A percentile compares a stretch with the other conserved stretches of the same genome.
Conservation (phyloP, 1,140 invertebrate species). For the Drosophila lacteicornis region DNA sequence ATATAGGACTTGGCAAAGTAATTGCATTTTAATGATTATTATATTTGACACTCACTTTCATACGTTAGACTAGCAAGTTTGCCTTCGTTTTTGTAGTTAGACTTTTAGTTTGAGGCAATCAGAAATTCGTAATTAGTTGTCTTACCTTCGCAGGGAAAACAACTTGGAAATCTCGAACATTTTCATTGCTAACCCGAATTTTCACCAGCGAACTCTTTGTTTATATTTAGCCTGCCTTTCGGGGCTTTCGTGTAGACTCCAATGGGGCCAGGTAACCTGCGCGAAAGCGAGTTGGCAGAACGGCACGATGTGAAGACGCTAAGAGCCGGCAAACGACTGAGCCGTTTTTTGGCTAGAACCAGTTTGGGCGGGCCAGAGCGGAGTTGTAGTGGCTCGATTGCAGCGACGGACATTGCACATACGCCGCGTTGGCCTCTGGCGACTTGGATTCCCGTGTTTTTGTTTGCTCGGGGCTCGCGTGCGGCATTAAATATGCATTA, state of each 20-base stretch:
- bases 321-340: constrained; percentile 72
- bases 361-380: constrained; percentile 33
- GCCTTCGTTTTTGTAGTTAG: neutral
- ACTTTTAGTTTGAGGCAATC: neutral
- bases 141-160: constrained; percentile 80
- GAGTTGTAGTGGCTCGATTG: constrained; percentile 44
- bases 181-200: constrained; percentile 54
- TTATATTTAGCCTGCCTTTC: constrained; percentile 17
- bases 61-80: neutral
- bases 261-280: constrained; percentile 10
- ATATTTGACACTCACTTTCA: neutral
- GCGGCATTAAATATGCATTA: constrained; percentile 75
- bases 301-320: constrained; percentile 63
- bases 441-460: constrained; percentile 28
- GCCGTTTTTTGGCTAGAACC: constrained; percentile 30
- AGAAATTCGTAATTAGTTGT: neutral
- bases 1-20: neutral
- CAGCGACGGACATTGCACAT: constrained; percentile 67
- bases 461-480: constrained; percentile 52
- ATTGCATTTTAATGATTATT: neutral
- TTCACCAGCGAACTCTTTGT: constrained; percentile 16
- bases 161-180: constrained; percentile 83
- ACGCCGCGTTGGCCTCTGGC: constrained; percentile 63
- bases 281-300: constrained; percentile 25
- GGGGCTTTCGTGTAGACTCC: constrained; percentile 4